phyloP scores from a whole-genome alignment of 2,797 vertebrate genomes.

The Xiphorhynchus erythropygius region DNA sequence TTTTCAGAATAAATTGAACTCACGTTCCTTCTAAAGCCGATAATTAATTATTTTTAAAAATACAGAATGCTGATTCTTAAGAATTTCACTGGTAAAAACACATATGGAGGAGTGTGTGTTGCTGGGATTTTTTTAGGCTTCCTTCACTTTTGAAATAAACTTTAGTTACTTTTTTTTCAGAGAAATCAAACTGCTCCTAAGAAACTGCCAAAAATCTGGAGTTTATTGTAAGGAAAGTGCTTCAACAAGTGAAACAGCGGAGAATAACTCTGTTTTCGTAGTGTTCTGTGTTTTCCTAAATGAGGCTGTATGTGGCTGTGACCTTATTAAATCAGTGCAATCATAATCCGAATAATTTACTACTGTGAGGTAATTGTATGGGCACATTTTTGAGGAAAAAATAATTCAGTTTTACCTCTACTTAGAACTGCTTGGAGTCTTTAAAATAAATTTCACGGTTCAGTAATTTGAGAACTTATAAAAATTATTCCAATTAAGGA shows the following conservation, averaged over 20 bases:
- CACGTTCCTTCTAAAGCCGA: background rate
- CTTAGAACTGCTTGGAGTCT: background rate
- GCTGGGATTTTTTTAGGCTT: background rate
- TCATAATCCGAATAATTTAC: conserved; percentile 35
- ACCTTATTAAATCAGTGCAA: conserved; percentile 43
- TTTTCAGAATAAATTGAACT: background rate
- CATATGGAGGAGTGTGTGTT: background rate
- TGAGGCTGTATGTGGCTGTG: background rate
- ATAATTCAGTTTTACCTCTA: background rate
- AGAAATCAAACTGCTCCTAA: background rate
- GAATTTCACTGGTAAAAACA: background rate
- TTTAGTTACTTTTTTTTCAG: background rate
- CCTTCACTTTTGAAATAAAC: background rate
- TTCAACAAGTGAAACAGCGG: background rate
- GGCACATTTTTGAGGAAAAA: background rate
- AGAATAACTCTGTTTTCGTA: background rate
- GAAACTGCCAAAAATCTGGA: background rate
- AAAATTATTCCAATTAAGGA: conserved; percentile 37
- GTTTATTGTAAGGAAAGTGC: background rate
- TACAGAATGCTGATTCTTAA: background rate
- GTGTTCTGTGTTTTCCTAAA: background rate
- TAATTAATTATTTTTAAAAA: background rate
- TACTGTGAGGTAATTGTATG: conserved; percentile 2
- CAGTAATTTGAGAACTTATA: background rate
- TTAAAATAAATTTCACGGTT: conserved; percentile 41